Evolutionary conservation across 2,113 vertebrate species (phyloP), one percentile per base, ranked within the genome.

Genomic region (Pan paniscus): DNA sequence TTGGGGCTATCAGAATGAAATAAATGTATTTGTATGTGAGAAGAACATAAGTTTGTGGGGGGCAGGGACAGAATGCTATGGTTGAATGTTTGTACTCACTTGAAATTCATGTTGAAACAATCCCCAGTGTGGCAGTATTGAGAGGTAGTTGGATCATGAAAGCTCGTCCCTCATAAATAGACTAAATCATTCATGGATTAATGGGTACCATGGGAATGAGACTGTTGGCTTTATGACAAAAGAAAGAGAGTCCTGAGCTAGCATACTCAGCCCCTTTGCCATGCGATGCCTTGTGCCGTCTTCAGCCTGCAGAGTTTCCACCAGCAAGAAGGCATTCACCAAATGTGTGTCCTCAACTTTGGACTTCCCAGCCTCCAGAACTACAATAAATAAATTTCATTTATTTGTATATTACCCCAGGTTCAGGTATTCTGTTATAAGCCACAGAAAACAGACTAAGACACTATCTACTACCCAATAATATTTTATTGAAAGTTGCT

Each of bases 401-500:
- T 43, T 43, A 23, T 75, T 25, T 75, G 22, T 76, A 32, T 32
- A 48, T 32, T 78, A 48, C 27, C 43, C 27, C 14, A 78, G 27
- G 5, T 68, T 35, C 32, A 68, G 67, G 67, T 78, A 78, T 48
- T 78, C 75, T 32, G 27, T 32, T 78, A 48, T 48, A 48, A 78
- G 43, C 75, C 46, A 78, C 25, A 78, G 75, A 48, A 78, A 17
- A 78, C 43, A 48, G 75, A 48, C 14, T 32, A 46, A 46, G 14
- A 68, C 32, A 68, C 67, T 35, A 68, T 8, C 43, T 43, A 48
- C 59, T 89, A 72, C 9, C 30, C 32, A 90, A 90, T 64, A 90
- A 84, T 75, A 61, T 89, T 94, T 94, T 57, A 80, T 83, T 92
- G 40, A 80, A 55, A 95, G 18, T 61, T 81, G 27, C 67, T 89